Evolutionary conservation across 30 jellyfish, hydroid and myxozoan species (phyloP), one percentile per base, ranked within the genome.

Genomic region (Aurelia aurita complex sp. Pacific): DNA sequence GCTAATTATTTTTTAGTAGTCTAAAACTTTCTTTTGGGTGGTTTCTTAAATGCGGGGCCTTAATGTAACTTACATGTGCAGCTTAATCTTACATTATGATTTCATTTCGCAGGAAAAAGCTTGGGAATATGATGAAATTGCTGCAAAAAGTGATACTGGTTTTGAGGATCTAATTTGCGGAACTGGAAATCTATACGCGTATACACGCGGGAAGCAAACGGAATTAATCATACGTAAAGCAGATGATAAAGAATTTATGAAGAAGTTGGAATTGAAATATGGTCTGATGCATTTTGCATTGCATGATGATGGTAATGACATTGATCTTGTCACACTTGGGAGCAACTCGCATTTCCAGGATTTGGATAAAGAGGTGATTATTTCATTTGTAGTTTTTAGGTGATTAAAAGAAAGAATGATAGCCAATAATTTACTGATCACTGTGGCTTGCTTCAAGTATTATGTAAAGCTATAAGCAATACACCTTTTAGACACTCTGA

Each of bases 171-270:
- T 87, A 5, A 59, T 92, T 35, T 52, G 80, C 60, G 91, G 91
- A 5, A 86, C 82, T 9, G 80, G 92, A 0, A 64, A 86, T 42
- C 64, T 18, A 36, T 92, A 52, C 91, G 97, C 76, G 35, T 92
- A 92, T 77, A 33, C 97, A 10, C 76, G 97, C 3, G 95, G 90
- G 17, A 33, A 51, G 33, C 53, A 33, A 35, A 67, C 59, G 16
- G 90, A 77, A 61, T 33, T 92, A 2, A 74, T 42, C n/a, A 67
- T 92, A 46, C 50, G 98, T 23, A 85, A 74, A 64, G 10, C 75
- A 1, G 73, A 57, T 29, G 95, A 92, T 64, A 40, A 77, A 16
- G 74, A 80, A 15, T 92, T 32, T 52, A 54, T 69, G 64, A 81
- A 86, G 92, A 82, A 64, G 64, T 36, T 86, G 71, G 65, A 75